Percentiles rank a stretch among this genome's conserved stretches.
phyloP scores from a whole-genome alignment of 2,888 invertebrate genomes.

The Drosophila villosipedis region DNA sequence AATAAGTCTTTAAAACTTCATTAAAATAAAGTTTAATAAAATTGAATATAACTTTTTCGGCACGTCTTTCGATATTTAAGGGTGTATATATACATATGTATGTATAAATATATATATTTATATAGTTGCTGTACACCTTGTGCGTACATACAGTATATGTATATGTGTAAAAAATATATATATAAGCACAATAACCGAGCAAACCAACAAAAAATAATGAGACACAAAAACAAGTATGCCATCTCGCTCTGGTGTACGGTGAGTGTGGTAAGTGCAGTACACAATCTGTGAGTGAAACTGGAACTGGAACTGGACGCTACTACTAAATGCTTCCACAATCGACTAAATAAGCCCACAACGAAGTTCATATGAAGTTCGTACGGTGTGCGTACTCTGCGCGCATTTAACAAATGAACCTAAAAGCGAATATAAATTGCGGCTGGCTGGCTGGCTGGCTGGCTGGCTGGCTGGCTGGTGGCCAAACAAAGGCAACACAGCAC shows the following conservation, averaged over 20 bases:
- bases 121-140: not conserved
- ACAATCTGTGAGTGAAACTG: not conserved
- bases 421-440: constrained; percentile 39
- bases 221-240: constrained; percentile 3
- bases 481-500: constrained; percentile 14
- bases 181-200: not conserved
- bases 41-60: not conserved
- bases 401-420: constrained; percentile 46
- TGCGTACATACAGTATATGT: not conserved
- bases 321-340: constrained; percentile 16
- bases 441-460: constrained; percentile 15
- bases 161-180: not conserved
- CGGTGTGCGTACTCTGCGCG: constrained; percentile 24
- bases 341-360: constrained; percentile 24
- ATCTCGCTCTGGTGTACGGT: constrained; percentile 5
- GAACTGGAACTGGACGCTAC: constrained; percentile 21
- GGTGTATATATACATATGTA: not conserved
- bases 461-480: constrained; percentile 17
- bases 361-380: constrained; percentile 36
- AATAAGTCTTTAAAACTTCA: not conserved
- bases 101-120: not conserved
- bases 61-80: not conserved
- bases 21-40: not conserved
- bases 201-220: constrained; percentile 6
- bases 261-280: not conserved